Evolutionary conservation across 2,113 vertebrate species (phyloP).

Genomic region (Empidonax traillii): DNA sequence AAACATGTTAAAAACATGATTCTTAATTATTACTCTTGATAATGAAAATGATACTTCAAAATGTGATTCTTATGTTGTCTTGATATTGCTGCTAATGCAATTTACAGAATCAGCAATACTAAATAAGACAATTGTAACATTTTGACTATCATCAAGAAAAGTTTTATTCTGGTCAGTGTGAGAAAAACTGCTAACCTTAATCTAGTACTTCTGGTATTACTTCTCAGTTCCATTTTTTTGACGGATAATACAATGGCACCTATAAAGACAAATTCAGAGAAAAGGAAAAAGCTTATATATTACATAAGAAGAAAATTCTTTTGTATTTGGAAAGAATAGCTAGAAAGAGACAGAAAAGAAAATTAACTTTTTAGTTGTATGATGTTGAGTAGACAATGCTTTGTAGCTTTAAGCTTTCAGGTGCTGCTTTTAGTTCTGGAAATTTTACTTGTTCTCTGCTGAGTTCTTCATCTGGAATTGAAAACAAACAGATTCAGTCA

Average conservation of each 20-base stretch:
- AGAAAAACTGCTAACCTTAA: neutral
- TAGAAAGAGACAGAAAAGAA: neutral
- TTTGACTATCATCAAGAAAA: neutral
- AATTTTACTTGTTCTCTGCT: neutral
- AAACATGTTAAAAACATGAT: neutral
- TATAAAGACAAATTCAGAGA: neutral
- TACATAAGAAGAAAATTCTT: neutral
- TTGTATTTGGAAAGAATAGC: neutral
- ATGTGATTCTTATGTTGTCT: neutral
- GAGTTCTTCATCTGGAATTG: neutral
- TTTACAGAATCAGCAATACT: neutral
- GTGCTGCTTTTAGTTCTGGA: neutral
- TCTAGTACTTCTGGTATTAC: neutral
- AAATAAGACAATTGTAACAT: too few relatives aligned
- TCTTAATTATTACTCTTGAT: neutral
- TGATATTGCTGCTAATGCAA: neutral
- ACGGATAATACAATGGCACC: neutral
- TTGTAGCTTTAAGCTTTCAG: neutral
- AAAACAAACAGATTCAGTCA: neutral
- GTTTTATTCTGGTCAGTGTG: neutral
- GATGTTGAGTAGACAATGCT: neutral
- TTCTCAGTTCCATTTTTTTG: neutral
- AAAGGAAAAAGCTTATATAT: neutral
- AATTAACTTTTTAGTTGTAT: neutral
- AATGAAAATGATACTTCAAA: conserved; percentile 16